Evolutionary conservation across 64 coral and sea anemone genomes (phyloP).

Genomic region (Acropora yongei): DNA sequence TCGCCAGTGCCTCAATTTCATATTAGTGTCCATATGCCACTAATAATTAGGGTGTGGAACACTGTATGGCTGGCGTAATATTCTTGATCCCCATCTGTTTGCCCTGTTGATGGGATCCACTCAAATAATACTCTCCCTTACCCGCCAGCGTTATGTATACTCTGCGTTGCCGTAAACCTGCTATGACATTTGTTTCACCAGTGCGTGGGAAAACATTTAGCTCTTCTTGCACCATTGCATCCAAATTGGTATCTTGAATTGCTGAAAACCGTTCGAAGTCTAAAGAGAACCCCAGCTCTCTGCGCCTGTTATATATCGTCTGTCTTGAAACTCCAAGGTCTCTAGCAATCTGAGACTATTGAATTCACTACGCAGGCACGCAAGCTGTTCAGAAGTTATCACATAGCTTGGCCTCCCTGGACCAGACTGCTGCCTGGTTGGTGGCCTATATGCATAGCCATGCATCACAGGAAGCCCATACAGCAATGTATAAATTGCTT

Average conservation of each 20-base stretch:
- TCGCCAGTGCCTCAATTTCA: too few relatives aligned
- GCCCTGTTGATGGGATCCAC: not conserved
- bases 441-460: constrained; percentile 38
- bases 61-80: too few relatives aligned
- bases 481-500: not conserved
- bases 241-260: constrained; percentile 6
- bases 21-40: too few relatives aligned
- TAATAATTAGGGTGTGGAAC: too few relatives aligned
- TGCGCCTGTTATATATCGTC: constrained; percentile 41
- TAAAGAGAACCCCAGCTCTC: constrained; percentile 45
- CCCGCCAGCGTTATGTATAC: constrained; percentile 2
- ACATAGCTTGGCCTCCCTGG: constrained; percentile 16
- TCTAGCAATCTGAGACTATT: constrained; percentile 45
- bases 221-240: constrained; percentile 10
- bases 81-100: too few relatives aligned
- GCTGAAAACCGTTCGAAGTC: constrained; percentile 28
- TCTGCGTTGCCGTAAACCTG: not conserved
- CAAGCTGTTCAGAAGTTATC: constrained; percentile 24
- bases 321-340: constrained; percentile 38
- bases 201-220: not conserved
- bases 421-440: not conserved
- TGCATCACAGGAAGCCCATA: constrained; percentile 23
- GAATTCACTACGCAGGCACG: constrained; percentile 24
- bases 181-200: constrained; percentile 7
- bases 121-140: constrained; percentile 22